Evolutionary conservation across 2,888 invertebrate species (phyloP).

Genomic region (Syrista parreyssii): DNA sequence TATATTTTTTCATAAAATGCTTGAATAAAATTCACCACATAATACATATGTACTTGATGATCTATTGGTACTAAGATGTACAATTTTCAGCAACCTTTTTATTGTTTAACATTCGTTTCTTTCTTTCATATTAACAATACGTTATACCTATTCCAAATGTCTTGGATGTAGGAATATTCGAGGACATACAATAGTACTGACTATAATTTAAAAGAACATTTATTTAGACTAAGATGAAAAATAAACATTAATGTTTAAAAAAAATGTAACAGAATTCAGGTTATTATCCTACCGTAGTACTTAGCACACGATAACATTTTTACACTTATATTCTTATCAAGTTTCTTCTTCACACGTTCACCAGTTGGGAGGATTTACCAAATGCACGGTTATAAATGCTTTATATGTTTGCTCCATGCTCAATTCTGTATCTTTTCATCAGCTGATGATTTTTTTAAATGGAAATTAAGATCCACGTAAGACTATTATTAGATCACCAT

Average conservation of each 20-base stretch:
- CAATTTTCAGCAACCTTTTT: background rate
- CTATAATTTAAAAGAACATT: slow-evolving; percentile 47
- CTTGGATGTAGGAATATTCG: background rate
- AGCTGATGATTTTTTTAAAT: background rate
- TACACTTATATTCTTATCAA: slow-evolving; percentile 45
- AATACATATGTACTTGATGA: background rate
- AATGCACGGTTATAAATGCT: slow-evolving; percentile 24
- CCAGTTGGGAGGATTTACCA: slow-evolving; percentile 33
- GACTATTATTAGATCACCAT: background rate
- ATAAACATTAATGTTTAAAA: slow-evolving; percentile 53
- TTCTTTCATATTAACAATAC: background rate
- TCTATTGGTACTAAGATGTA: background rate
- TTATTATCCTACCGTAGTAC: slow-evolving; percentile 30
- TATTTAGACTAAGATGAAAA: slow-evolving; percentile 56
- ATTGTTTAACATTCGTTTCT: background rate
- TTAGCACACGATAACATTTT: slow-evolving; percentile 46
- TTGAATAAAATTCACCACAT: background rate
- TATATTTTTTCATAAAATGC: background rate
- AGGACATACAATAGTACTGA: background rate
- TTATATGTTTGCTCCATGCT: background rate
- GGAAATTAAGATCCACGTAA: background rate
- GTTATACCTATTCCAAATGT: background rate
- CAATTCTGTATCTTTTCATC: background rate
- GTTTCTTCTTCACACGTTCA: slow-evolving; percentile 11
- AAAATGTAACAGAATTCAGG: slow-evolving; percentile 39